These are phyloP conservation scores for Rhinella marina DNA, from an alignment of 2,797 vertebrate species.

Conservation along the genomic window DNA sequence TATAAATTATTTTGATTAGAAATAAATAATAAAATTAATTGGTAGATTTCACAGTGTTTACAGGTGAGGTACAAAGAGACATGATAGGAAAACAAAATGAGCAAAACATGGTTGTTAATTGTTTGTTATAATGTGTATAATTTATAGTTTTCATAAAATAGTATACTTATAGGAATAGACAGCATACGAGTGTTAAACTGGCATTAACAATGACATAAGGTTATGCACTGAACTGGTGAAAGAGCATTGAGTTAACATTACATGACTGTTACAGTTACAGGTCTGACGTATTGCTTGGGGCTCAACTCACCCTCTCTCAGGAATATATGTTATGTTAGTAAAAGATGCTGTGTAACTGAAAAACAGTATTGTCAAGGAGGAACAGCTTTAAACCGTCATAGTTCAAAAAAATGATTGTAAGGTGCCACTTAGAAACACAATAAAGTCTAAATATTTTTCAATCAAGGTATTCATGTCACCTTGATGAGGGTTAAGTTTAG, in stretches of 20 bases:
- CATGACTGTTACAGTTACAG: slow-evolving; percentile 20
- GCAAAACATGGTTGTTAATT: neutral
- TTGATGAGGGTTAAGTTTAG: neutral
- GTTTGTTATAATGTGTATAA: neutral
- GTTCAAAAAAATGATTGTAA: neutral
- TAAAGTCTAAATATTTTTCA: neutral
- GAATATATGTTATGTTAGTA: slow-evolving; percentile 1
- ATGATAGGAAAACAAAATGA: neutral
- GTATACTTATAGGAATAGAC: neutral
- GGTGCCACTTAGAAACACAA: neutral
- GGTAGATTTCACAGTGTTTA: neutral
- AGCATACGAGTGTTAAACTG: neutral
- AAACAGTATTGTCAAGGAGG: neutral
- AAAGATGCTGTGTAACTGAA: neutral
- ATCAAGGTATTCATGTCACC: neutral
- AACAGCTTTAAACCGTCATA: neutral
- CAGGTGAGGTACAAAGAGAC: neutral
- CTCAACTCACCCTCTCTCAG: slow-evolving; percentile 13
- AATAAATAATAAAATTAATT: neutral
- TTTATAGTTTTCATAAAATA: neutral
- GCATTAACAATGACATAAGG: slow-evolving; percentile 24
- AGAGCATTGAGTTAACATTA: slow-evolving; percentile 19
- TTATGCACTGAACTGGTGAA: neutral
- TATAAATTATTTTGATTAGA: neutral
- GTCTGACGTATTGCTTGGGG: slow-evolving; percentile 16